These are phyloP conservation scores for Myrmecobius fasciatus DNA, from an alignment of 2,113 vertebrate genomes.

Conservation along the genomic window DNA sequence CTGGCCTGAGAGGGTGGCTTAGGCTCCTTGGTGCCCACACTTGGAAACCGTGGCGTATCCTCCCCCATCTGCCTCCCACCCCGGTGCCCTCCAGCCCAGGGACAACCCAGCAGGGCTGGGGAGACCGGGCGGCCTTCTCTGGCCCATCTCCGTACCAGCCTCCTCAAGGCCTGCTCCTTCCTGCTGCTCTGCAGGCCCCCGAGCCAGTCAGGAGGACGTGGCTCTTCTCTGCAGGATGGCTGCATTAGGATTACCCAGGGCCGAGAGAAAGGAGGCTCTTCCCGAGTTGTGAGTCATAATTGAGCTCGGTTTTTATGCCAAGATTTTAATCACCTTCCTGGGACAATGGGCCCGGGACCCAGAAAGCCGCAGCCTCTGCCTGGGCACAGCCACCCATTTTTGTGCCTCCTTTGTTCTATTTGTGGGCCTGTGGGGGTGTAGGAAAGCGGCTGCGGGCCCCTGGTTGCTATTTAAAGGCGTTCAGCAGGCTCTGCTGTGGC, in stretches of 20 bases:
- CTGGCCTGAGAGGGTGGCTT: not conserved
- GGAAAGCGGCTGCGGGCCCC: slow-evolving; percentile 66
- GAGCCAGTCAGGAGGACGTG: not conserved
- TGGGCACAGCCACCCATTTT: slow-evolving; percentile 60
- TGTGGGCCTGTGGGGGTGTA: slow-evolving; percentile 61
- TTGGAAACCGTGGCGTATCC: not conserved
- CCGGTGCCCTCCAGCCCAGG: not conserved
- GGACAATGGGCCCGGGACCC: not conserved
- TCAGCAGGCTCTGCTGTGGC: slow-evolving; percentile 37
- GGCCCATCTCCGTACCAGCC: not conserved
- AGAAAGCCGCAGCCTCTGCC: slow-evolving; percentile 13
- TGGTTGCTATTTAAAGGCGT: slow-evolving; percentile 75
- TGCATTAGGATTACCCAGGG: not conserved
- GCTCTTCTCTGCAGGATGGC: slow-evolving; percentile 2
- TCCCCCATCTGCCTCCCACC: not conserved
- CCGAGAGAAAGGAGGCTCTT: not conserved
- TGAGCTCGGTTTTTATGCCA: slow-evolving; percentile 27
- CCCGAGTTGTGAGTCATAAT: not conserved
- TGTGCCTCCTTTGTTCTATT: slow-evolving; percentile 74
- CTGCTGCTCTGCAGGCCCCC: too few relatives aligned
- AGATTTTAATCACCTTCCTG: slow-evolving; percentile 18
- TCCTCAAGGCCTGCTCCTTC: too few relatives aligned
- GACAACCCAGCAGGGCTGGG: not conserved
- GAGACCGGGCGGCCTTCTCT: not conserved
- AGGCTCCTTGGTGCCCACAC: not conserved